A percentile compares a stretch with the other conserved stretches of the same genome.
These are phyloP conservation scores for Ophion costatus DNA, from an alignment of 2,888 invertebrate genomes.

Conservation along the genomic window DNA sequence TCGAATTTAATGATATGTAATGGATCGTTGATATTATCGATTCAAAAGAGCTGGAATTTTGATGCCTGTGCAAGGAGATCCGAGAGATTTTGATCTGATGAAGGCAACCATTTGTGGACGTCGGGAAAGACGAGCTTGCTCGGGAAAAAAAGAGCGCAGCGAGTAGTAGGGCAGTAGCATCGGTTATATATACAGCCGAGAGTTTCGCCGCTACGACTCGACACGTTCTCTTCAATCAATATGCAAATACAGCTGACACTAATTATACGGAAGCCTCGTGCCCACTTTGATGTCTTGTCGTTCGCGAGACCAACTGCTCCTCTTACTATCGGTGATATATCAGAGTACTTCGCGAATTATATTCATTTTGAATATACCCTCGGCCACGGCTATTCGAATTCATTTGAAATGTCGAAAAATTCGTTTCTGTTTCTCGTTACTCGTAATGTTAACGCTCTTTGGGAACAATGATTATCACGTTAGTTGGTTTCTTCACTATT, in stretches of 20 bases:
- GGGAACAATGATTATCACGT: too few species aligned
- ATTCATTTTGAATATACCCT: not conserved
- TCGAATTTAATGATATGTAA: slow-evolving; percentile 57
- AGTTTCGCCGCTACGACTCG: slow-evolving; percentile 61
- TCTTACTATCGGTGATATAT: slow-evolving; percentile 57
- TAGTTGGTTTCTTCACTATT: too few species aligned
- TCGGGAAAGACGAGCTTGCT: slow-evolving; percentile 61
- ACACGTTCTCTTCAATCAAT: slow-evolving; percentile 81
- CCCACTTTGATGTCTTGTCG: slow-evolving; percentile 80
- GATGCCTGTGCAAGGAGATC: slow-evolving; percentile 31
- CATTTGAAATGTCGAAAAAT: slow-evolving; percentile 10
- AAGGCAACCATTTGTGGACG: slow-evolving; percentile 60
- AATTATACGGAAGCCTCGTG: slow-evolving; percentile 82
- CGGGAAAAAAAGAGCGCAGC: slow-evolving; percentile 73
- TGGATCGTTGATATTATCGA: slow-evolving; percentile 39
- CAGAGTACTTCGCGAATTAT: slow-evolving; percentile 47
- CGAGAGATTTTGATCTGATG: slow-evolving; percentile 39
- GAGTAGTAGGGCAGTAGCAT: slow-evolving; percentile 73
- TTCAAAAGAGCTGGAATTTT: slow-evolving; percentile 44
- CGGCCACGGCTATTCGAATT: slow-evolving; percentile 10
- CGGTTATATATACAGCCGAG: slow-evolving; percentile 41
- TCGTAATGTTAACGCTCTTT: not conserved
- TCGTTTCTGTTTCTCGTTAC: not conserved
- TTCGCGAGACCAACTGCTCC: slow-evolving; percentile 72
- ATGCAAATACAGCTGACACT: slow-evolving; percentile 82